A percentile compares a stretch with the other conserved stretches of the same genome.
These are phyloP conservation scores for Abscondita cerata DNA, from an alignment of 2,888 invertebrate genomes.

Conservation along the genomic window DNA sequence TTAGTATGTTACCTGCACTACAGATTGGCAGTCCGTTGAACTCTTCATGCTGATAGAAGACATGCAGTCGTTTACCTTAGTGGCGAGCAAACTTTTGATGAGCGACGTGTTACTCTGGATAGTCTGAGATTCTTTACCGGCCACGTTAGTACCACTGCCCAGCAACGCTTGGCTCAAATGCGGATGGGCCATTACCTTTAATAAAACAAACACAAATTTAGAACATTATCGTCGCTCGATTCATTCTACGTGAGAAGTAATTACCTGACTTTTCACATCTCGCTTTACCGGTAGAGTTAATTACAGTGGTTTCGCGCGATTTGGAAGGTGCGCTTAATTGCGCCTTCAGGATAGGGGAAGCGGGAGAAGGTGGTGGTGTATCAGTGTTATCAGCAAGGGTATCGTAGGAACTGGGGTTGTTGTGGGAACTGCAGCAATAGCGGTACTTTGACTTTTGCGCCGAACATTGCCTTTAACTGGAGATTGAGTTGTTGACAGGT, in stretches of 20 bases:
- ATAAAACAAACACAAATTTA: conserved; percentile 11
- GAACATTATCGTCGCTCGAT: too few relatives aligned
- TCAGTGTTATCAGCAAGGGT: conserved; percentile 41
- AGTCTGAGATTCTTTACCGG: conserved; percentile 49
- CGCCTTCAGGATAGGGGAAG: conserved; percentile 84
- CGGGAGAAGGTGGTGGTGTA: conserved; percentile 63
- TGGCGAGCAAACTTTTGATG: conserved; percentile 92
- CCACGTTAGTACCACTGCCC: conserved; percentile 52
- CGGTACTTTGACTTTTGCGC: conserved; percentile 37
- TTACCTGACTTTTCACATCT: conserved; percentile 66
- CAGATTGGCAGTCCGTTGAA: conserved; percentile 62
- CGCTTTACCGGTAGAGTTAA: conserved; percentile 58
- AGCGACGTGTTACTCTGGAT: conserved; percentile 75
- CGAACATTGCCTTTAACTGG: conserved; percentile 36
- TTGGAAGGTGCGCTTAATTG: conserved; percentile 77
- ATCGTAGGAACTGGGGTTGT: conserved; percentile 33
- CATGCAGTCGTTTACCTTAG: conserved; percentile 81
- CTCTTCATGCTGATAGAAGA: conserved; percentile 59
- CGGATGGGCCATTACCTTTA: conserved; percentile 66
- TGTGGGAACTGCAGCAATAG: conserved; percentile 24
- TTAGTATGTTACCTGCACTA: conserved; percentile 61
- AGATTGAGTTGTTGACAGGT: conserved; percentile 40
- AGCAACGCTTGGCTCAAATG: conserved; percentile 68
- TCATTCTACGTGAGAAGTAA: too few relatives aligned
- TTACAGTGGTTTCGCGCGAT: conserved; percentile 55